phyloP scores from a whole-genome alignment of 1,140 invertebrate species.

The Drosophila jambulina region DNA sequence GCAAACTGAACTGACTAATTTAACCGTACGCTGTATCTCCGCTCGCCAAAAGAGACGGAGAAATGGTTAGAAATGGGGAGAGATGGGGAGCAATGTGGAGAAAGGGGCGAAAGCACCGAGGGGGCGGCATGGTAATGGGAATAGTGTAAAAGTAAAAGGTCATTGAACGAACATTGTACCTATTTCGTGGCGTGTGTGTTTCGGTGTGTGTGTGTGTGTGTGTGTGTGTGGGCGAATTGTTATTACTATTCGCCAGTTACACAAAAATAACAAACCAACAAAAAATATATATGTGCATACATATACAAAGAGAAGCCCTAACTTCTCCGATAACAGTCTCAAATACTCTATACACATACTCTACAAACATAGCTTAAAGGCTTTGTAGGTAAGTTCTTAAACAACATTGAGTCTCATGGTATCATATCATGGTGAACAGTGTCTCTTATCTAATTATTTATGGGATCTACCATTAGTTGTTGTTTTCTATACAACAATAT shows the following conservation, averaged over 20 bases:
- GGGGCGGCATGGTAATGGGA: conserved; percentile 45
- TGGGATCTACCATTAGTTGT: background rate
- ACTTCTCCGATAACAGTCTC: conserved; percentile 7
- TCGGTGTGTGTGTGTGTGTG: conserved; percentile 13
- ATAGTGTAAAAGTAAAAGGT: conserved; percentile 80
- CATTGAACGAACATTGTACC: conserved; percentile 81
- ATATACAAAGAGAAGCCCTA: conserved; percentile 49
- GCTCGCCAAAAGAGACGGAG: conserved; percentile 25
- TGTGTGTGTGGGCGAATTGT: conserved; percentile 44
- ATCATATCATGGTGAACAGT: background rate
- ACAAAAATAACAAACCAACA: conserved; percentile 51
- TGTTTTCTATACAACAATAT: background rate
- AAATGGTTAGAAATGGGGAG: conserved; percentile 20
- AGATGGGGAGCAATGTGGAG: conserved; percentile 9
- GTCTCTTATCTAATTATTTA: background rate
- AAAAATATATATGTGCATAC: conserved; percentile 14
- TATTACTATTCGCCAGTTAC: conserved; percentile 59
- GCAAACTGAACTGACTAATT: conserved; percentile 62
- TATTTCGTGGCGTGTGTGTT: conserved; percentile 56
- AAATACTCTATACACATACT: conserved; percentile 16
- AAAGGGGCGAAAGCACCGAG: conserved; percentile 19
- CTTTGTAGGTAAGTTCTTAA: background rate
- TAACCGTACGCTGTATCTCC: conserved; percentile 56
- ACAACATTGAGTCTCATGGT: background rate
- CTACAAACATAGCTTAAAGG: conserved; percentile 4